phyloP scores from a whole-genome alignment of 2,113 vertebrate genomes.

The Marmota monax region DNA sequence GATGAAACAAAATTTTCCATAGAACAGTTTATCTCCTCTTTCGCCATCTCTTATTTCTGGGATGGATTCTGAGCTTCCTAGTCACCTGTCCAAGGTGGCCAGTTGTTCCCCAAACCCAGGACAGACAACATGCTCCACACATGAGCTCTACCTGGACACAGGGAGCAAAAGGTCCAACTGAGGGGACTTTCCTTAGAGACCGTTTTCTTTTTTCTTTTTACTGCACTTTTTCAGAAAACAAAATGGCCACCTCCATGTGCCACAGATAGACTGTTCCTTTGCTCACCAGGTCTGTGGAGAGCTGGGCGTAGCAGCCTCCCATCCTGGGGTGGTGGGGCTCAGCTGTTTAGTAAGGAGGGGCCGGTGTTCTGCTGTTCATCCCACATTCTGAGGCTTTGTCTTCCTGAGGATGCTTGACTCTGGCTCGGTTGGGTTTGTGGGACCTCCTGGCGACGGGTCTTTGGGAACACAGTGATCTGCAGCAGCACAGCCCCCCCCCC shows the following conservation, averaged over 20 bases:
- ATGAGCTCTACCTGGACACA: fast-evolving
- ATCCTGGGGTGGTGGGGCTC: not conserved
- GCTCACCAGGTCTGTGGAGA: not conserved
- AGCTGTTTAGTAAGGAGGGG: not conserved
- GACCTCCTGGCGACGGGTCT: fast-evolving
- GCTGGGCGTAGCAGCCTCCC: not conserved
- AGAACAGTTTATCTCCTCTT: fast-evolving
- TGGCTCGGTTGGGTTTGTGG: not conserved
- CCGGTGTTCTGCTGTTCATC: fast-evolving
- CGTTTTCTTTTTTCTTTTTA: fast-evolving
- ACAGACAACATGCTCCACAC: fast-evolving
- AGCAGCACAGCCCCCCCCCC: not conserved
- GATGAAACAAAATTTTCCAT: not conserved
- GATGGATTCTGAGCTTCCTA: not conserved
- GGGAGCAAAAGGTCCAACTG: fast-evolving
- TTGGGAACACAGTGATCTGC: not conserved
- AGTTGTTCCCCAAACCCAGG: too few relatives aligned
- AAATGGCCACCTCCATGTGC: fast-evolving
- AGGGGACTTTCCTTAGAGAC: fast-evolving
- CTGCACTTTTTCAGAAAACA: not conserved
- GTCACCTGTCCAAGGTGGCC: not conserved
- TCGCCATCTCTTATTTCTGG: not conserved
- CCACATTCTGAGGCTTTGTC: not conserved
- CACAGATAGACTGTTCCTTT: too few relatives aligned
- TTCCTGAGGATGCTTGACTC: fast-evolving